Conservation (phyloP, 2,888 invertebrate genomes). For the Trichacis sp. region DNA sequence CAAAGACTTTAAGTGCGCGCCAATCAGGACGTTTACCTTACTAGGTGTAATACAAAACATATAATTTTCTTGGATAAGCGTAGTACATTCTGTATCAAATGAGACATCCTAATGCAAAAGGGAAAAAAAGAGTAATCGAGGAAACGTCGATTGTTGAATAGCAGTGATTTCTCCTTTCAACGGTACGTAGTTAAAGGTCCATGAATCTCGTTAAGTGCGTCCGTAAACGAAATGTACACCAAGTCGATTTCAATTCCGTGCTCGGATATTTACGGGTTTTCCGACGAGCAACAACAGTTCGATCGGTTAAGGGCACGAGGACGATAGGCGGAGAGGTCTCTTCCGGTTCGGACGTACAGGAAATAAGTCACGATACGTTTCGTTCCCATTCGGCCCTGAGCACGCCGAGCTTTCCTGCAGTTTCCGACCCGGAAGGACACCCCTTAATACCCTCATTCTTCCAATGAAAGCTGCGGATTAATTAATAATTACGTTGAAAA, state of each 20-base stretch:
- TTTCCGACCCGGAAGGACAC: not conserved
- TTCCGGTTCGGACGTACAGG: conserved; percentile 8
- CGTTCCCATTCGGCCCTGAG: not conserved
- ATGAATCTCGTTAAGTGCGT: not conserved
- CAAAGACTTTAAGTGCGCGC: no score
- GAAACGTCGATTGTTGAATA: not conserved
- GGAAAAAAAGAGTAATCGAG: not conserved
- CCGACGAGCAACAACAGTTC: conserved; percentile 1
- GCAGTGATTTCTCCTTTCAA: not conserved
- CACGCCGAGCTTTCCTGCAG: not conserved
- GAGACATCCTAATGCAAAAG: no score
- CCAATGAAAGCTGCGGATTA: not conserved
- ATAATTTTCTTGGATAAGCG: no score
- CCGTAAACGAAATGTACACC: conserved; percentile 4
- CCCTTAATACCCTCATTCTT: not conserved
- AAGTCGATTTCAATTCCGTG: conserved; percentile 6
- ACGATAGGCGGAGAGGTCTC: not conserved
- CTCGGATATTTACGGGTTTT: conserved; percentile 7
- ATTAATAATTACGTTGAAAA: conserved; percentile 7
- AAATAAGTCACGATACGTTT: conserved; percentile 6
- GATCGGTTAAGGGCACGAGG: conserved; percentile 1
- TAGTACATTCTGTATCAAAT: no score
- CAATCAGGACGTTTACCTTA: no score
- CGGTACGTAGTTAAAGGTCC: not conserved
- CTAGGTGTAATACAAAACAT: no score